Percentiles rank a stretch among this genome's conserved stretches.
These are phyloP conservation scores for Idaea straminata DNA, from an alignment of 2,888 invertebrate genomes.

Conservation along the genomic window DNA sequence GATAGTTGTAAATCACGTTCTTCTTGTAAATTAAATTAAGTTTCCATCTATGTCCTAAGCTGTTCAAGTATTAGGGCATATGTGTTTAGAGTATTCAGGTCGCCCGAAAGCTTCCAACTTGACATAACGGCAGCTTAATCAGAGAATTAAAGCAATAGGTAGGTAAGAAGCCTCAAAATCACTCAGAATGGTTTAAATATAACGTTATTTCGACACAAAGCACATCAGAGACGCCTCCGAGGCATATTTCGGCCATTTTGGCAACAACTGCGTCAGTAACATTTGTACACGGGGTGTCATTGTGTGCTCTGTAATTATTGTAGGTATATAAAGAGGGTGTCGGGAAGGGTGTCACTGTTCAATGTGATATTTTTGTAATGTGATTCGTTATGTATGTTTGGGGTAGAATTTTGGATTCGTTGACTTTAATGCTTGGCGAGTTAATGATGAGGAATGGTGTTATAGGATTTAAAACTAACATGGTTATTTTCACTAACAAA, in stretches of 20 bases:
- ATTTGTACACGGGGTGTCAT: not conserved
- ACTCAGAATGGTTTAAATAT: not conserved
- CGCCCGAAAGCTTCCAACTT: no score
- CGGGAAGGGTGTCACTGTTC: constrained; percentile 22
- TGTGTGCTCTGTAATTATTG: not conserved
- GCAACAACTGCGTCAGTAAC: not conserved
- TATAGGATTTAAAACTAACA: not conserved
- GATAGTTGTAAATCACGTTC: no score
- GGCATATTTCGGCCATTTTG: not conserved
- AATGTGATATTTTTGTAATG: constrained; percentile 55
- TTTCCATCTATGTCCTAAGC: no score
- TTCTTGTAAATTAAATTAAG: no score
- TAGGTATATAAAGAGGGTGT: not conserved
- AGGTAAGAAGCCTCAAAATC: not conserved
- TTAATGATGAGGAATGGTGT: not conserved
- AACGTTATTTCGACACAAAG: not conserved
- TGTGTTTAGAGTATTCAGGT: no score
- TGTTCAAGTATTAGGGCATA: no score
- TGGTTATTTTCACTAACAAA: not conserved
- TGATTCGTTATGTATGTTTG: constrained; percentile 37
- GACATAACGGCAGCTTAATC: no score
- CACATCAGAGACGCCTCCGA: not conserved
- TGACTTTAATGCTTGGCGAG: not conserved
- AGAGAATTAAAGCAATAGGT: no score
- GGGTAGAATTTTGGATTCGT: constrained; percentile 15